Conservation (phyloP, 2,113 vertebrate species). For the Leucopsar rothschildi region DNA sequence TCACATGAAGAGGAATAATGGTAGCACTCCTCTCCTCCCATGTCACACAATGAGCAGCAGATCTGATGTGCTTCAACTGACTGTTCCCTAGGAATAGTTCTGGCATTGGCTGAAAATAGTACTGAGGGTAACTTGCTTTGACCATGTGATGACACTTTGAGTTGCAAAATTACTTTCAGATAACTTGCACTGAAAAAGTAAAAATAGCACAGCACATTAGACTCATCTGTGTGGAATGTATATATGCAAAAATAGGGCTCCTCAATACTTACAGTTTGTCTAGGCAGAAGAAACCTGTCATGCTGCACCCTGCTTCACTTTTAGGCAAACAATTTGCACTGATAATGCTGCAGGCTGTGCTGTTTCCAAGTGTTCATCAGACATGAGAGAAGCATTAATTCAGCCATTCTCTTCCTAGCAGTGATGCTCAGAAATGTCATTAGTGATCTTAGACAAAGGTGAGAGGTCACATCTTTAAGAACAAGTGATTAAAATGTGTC, state of each 20-base stretch:
- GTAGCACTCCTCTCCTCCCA: background rate
- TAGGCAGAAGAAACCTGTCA: conserved; percentile 46
- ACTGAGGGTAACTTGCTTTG: conserved; percentile 33
- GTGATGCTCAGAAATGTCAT: background rate
- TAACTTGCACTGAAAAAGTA: conserved; percentile 54
- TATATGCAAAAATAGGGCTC: conserved; percentile 58
- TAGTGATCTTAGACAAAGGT: background rate
- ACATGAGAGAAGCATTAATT: background rate
- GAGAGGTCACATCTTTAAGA: background rate
- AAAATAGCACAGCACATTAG: conserved; percentile 44
- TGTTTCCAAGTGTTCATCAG: background rate
- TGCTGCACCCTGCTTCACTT: conserved; percentile 9
- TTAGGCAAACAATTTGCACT: conserved; percentile 16
- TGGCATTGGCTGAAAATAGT: conserved; percentile 48
- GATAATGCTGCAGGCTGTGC: conserved; percentile 24
- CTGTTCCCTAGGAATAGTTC: conserved; percentile 10
- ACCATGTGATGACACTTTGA: conserved; percentile 49
- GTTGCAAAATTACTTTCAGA: conserved; percentile 61
- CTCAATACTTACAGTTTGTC: conserved; percentile 54
- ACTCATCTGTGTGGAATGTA: conserved; percentile 55
- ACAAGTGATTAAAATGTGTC: background rate
- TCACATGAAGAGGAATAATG: background rate
- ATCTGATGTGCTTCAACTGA: background rate
- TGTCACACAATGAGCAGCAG: background rate
- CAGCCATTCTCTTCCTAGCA: background rate